Evolutionary conservation across 2,888 invertebrate genomes (phyloP).

Genomic region (Chrysina gloriosa): DNA sequence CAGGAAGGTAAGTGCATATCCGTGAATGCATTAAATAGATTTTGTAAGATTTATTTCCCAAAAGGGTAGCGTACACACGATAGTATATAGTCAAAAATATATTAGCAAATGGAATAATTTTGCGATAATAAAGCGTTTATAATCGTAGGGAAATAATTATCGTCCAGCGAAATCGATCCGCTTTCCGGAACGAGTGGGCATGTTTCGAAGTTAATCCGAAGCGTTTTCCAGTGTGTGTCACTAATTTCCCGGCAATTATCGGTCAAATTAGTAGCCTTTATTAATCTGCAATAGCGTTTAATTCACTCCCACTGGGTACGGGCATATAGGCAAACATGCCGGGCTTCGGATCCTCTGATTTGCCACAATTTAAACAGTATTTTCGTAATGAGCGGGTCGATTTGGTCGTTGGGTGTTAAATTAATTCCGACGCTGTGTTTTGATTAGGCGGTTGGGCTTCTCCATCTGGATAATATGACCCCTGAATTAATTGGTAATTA

Average conservation of each 20-base stretch:
- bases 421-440: slow-evolving; percentile 12
- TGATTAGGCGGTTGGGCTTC: too few species aligned
- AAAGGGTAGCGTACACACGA: neutral
- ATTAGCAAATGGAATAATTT: too few species aligned
- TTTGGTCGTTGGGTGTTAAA: slow-evolving; percentile 5
- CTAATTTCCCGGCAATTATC: slow-evolving; percentile 43
- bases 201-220: slow-evolving; percentile 15
- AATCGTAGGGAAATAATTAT: slow-evolving; percentile 2
- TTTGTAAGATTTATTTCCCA: neutral
- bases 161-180: neutral
- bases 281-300: slow-evolving; percentile 36
- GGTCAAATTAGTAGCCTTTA: slow-evolving; percentile 42
- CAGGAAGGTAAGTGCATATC: slow-evolving; percentile 1
- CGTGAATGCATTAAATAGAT: neutral
- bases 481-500: too few species aligned
- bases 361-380: slow-evolving; percentile 19
- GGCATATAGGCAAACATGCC: neutral
- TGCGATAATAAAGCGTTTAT: too few species aligned
- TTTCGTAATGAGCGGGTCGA: slow-evolving; percentile 25
- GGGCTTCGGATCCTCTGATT: neutral
- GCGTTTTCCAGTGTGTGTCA: slow-evolving; percentile 15
- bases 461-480: too few species aligned
- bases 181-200: neutral
- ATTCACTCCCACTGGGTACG: slow-evolving; percentile 11
- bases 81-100: too few species aligned